Evolutionary conservation across 2,888 invertebrate species (phyloP), one percentile per base, ranked within the genome.

Genomic region (Bombyx huttoni): DNA sequence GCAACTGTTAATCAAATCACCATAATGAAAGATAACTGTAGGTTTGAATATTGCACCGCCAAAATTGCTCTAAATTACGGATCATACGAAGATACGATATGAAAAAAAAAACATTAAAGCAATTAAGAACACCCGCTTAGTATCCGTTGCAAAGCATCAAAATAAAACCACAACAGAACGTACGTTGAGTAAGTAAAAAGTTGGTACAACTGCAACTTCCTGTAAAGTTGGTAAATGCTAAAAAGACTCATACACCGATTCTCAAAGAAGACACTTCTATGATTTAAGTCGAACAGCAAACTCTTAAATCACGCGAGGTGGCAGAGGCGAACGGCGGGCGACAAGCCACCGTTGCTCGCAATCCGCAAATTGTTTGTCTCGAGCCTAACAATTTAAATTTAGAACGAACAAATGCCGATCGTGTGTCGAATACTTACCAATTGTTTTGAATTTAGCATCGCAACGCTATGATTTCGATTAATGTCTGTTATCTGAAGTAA

Each of bases 331-430:
- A 70, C 68, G 75, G 65, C 69, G 72, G 64, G 68, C 74, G 81
- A 81, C 81, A 78, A 75, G 70, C 80, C 77, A 77, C 67, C 71
- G 72, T 70, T 72, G 73, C 75, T 78, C 73, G 81, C 84, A 79
- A 81, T 82, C 82, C 85, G 74, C 83, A 81, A 86, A 87, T 85
- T 85, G 82, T 84, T 83, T 81, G 82, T 82, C 78, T 72, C 78
- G 80, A 74, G 78, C 78, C 78, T 81, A 83, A 82, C 83, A 78
- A 81, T 85, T 81, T 86, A 87, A 81, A 86, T 87, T 84, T 87
- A 87, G 87, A 74, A 70, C 69, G 72, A 78, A 81, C 79, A 73
- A 83, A 84, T 85, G 70, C 85, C 86, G 80, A 83, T 78, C 82
- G 81, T 78, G 78, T 77, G 81, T 83, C 78, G 83, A 81, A 81